Percentiles rank a stretch among this genome's conserved stretches.
phyloP scores from a whole-genome alignment of 1,140 invertebrate genomes.

The Lepidurus arcticus region DNA sequence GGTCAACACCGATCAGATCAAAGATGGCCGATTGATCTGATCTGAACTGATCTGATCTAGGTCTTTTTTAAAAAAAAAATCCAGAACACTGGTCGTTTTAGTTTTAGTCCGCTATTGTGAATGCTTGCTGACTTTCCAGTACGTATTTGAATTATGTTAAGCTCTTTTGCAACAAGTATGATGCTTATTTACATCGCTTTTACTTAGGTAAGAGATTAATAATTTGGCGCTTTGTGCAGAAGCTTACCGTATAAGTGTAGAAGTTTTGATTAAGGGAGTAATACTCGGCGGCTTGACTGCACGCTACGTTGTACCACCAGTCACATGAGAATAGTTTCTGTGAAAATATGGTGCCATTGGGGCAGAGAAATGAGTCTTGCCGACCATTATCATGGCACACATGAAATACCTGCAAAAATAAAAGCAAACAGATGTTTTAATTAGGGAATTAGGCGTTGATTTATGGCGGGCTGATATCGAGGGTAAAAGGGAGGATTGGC shows the following conservation, averaged over 20 bases:
- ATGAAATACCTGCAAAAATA: slow-evolving; percentile 47
- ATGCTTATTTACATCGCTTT: too few species aligned
- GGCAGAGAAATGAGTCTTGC: slow-evolving; percentile 64
- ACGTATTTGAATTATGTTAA: too few species aligned
- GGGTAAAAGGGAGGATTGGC: neutral
- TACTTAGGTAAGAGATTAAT: too few species aligned
- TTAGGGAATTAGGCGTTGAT: neutral
- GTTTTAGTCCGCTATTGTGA: too few species aligned
- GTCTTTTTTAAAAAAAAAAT: too few species aligned
- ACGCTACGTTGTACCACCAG: slow-evolving; percentile 90
- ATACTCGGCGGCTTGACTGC: slow-evolving; percentile 48
- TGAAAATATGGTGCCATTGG: slow-evolving; percentile 82
- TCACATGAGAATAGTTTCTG: slow-evolving; percentile 81
- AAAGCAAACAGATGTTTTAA: neutral
- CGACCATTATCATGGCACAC: slow-evolving; percentile 46
- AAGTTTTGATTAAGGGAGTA: slow-evolving; percentile 40
- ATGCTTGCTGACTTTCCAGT: too few species aligned
- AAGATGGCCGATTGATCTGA: too few species aligned
- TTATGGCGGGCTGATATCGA: neutral
- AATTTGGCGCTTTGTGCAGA: too few species aligned
- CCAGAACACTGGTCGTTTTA: too few species aligned
- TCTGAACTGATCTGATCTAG: too few species aligned
- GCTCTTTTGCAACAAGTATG: too few species aligned
- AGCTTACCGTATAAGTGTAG: slow-evolving; percentile 20
- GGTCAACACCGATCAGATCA: too few species aligned